Percentiles rank a stretch among this genome's conserved stretches.
Conservation (phyloP, 2,797 vertebrate species). For the Onychomys arenicola region DNA sequence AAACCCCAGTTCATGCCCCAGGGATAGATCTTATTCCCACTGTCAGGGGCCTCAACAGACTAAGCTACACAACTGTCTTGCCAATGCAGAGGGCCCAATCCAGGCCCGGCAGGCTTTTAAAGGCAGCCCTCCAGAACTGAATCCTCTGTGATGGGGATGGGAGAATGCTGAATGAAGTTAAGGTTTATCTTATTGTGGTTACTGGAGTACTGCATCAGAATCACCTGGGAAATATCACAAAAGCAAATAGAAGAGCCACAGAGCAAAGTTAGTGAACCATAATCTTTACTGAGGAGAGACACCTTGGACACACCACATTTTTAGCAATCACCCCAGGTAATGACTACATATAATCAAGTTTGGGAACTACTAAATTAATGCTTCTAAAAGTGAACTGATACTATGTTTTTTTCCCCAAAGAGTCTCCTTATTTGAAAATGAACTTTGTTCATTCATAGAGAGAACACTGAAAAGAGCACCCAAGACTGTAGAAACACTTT, state of each 20-base stretch:
- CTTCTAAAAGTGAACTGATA: background rate
- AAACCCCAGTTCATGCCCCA: no score
- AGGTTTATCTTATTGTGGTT: background rate
- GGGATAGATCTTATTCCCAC: no score
- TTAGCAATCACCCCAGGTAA: background rate
- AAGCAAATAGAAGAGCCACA: background rate
- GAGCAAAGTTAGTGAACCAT: background rate
- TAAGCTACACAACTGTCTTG: no score
- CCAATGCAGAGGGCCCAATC: no score
- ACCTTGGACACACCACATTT: background rate
- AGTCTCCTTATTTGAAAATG: background rate
- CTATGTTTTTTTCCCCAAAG: background rate
- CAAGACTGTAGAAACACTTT: background rate
- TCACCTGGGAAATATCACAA: background rate
- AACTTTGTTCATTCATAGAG: background rate
- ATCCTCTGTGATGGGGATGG: background rate
- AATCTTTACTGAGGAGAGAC: background rate
- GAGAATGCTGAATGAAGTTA: conserved; percentile 34
- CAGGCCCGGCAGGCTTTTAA: background rate
- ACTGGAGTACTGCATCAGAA: background rate
- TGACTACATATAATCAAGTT: background rate
- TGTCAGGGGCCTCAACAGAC: no score
- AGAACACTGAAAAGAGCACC: conserved; percentile 10
- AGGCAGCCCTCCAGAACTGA: background rate
- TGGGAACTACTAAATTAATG: conserved; percentile 23